phyloP scores from a whole-genome alignment of 2,888 invertebrate genomes.

The Diaprepes abbreviatus region DNA sequence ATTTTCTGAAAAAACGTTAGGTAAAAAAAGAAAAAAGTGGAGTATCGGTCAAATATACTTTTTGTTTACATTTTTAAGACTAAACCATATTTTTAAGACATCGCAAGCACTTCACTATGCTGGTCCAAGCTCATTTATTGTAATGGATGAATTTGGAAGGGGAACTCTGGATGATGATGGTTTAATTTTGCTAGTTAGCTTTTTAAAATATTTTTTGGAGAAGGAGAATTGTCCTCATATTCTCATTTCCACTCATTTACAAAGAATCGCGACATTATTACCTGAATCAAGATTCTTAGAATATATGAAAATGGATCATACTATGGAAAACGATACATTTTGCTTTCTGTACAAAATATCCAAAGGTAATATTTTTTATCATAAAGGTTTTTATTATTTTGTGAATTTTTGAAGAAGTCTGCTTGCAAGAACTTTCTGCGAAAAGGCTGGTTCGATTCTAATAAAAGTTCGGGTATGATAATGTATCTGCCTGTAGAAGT shows the following conservation, averaged over 20 bases:
- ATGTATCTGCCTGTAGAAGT: too few species aligned
- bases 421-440: too few species aligned
- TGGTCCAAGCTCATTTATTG: constrained; percentile 77
- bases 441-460: too few species aligned
- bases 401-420: too few species aligned
- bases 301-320: constrained; percentile 62
- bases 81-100: constrained; percentile 78
- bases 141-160: constrained; percentile 93
- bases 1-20: too few species aligned
- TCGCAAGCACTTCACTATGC: constrained; percentile 78
- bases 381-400: too few species aligned
- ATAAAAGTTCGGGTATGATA: too few species aligned
- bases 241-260: constrained; percentile 84
- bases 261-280: constrained; percentile 74
- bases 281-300: constrained; percentile 67
- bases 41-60: too few species aligned
- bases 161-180: constrained; percentile 86
- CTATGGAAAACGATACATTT: constrained; percentile 67
- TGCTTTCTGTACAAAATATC: constrained; percentile 78
- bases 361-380: too few species aligned
- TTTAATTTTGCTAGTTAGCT: constrained; percentile 78
- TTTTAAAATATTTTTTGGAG: constrained; percentile 77
- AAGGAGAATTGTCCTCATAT: constrained; percentile 77
- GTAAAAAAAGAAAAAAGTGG: too few species aligned
- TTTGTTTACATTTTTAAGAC: too few species aligned